Evolutionary conservation across 2,797 vertebrate genomes (phyloP), one percentile per base, ranked within the genome.

Genomic region (Hyperoplus lanceolatus): DNA sequence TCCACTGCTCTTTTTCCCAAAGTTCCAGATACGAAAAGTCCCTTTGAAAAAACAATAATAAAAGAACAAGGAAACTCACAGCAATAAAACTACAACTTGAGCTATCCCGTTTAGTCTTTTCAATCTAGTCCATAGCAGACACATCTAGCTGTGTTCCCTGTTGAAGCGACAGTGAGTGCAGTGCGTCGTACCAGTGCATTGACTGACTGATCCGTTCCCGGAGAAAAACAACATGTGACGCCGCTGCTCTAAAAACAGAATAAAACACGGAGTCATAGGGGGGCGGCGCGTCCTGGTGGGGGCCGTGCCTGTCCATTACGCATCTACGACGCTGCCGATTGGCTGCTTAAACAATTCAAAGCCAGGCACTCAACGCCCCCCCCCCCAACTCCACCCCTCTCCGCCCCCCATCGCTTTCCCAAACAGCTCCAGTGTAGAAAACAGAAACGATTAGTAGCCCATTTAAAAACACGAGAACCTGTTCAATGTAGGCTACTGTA

Each of bases 191-290:
- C 91, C 95, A 92, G 94, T 93, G 90, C 89, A 93, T 93, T 87
- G 94, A 92, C 93, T 87, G 94, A 92, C 93, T 93, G 95, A 93
- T 96, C 95, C 8, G 79, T 73, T 89, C 82, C 79, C 91, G 97
- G 96, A 90, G 96, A 89, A 98, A 98, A 99, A 99, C 97, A 99
- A 99, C 97, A 98, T 96, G 97, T 99, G 97, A 99, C 97, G 95
- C 94, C 84, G 94, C 91, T 91, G 92, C 89, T 93, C 94, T 93
- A 94, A 93, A 95, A 94, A 94, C 92, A 90, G 88, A 86, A 79
- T 83, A 86, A 92, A 90, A 93, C 92, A 91, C 93, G 82, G 92
- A 94, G 92, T 93, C 94, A 94, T 90, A 81, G 57, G 81, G 84
- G 89, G 94, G 95, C 90, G 94, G 94, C 9, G 92, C 84, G 39